Evolutionary conservation across 1,140 invertebrate species (phyloP).

Genomic region (Piezodorus guildinii): DNA sequence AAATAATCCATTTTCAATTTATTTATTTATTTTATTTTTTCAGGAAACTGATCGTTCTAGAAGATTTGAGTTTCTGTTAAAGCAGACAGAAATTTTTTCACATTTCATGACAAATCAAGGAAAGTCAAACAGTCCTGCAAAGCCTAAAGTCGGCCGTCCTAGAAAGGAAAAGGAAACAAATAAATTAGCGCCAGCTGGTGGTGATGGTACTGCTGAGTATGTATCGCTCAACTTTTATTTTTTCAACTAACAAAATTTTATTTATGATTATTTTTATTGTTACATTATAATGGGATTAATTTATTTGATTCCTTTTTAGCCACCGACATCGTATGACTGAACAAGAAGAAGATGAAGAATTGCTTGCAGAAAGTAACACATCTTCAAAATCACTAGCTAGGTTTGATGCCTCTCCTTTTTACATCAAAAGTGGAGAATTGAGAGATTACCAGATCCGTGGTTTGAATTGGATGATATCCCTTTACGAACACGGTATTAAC

Average conservation of each 20-base stretch:
- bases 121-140: constrained; percentile 46
- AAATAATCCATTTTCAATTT: too few relatives aligned
- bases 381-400: constrained; percentile 64
- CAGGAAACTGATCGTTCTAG: constrained; percentile 69
- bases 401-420: constrained; percentile 84
- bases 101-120: constrained; percentile 83
- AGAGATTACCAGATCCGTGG: constrained; percentile 98
- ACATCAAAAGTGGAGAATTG: constrained; percentile 85
- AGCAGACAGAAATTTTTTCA: constrained; percentile 95
- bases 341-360: constrained; percentile 98
- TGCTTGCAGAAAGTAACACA: constrained; percentile 78
- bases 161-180: constrained; percentile 59
- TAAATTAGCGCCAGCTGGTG: constrained; percentile 21
- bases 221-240: constrained; percentile 2
- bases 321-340: constrained; percentile 97
- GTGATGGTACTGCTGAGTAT: not conserved
- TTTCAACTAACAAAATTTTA: too few relatives aligned
- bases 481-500: constrained; percentile 98
- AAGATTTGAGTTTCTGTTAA: constrained; percentile 86
- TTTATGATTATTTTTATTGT: too few relatives aligned
- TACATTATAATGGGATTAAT: too few relatives aligned
- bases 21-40: constrained; percentile 4
- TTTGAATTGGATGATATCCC: constrained; percentile 97
- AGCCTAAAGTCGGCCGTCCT: constrained; percentile 72
- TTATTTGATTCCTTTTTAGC: constrained; percentile 38